A percentile compares a stretch with the other conserved stretches of the same genome.
Conservation (phyloP, 2,888 invertebrate species). For the Mesorhabditis spiculigera region DNA sequence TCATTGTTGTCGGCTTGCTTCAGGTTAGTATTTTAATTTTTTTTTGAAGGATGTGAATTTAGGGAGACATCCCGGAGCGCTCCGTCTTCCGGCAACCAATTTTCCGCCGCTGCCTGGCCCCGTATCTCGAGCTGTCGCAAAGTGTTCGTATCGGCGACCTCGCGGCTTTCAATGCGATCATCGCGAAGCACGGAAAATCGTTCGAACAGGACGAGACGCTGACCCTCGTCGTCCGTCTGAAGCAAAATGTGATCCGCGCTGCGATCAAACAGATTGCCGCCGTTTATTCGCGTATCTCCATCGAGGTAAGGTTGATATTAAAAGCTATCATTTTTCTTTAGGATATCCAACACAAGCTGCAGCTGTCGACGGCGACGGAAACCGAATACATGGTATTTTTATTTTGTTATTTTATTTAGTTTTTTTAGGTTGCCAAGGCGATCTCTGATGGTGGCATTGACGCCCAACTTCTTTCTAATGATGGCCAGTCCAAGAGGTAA, state of each 20-base stretch:
- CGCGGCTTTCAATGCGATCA: conserved; percentile 85
- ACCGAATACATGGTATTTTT: conserved; percentile 90
- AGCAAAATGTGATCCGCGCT: conserved; percentile 98
- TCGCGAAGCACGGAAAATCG: conserved; percentile 76
- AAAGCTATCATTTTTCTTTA: conserved; percentile 8
- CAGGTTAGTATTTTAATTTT: conserved; percentile 65
- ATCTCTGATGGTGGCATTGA: conserved; percentile 98
- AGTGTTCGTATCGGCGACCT: conserved; percentile 88
- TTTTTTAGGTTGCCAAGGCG: conserved; percentile 46
- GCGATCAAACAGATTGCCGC: conserved; percentile 72
- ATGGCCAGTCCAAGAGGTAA: conserved; percentile 16
- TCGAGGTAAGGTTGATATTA: conserved; percentile 63
- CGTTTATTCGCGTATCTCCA: conserved; percentile 91
- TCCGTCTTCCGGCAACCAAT: conserved; percentile 88
- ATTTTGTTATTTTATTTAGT: conserved; percentile 58
- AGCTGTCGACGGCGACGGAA: conserved; percentile 85
- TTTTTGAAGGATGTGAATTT: conserved; percentile 73
- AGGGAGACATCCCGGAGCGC: conserved; percentile 96
- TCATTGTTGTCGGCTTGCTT: conserved; percentile 52
- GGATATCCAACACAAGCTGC: conserved; percentile 88
- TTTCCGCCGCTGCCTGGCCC: conserved; percentile 80
- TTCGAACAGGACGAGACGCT: conserved; percentile 92
- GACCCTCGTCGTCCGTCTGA: conserved; percentile 85
- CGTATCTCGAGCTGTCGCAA: conserved; percentile 95
- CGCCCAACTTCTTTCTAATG: conserved; percentile 81